Conservation (phyloP, 2,113 vertebrate genomes). For the Amblyornis subalaris region DNA sequence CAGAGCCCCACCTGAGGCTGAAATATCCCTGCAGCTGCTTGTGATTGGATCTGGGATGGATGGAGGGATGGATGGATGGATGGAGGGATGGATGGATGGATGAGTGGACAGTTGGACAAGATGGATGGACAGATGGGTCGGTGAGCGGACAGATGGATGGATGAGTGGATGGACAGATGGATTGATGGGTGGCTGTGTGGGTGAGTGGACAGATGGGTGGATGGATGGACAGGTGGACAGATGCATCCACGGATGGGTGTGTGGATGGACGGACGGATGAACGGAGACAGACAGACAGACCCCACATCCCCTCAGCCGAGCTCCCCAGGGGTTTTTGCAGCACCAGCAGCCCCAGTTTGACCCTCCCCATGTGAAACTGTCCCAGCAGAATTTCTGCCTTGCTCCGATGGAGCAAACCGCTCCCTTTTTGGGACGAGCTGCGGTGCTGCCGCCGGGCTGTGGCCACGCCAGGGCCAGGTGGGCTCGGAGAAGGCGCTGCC, state of each 20-base stretch:
- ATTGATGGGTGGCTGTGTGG: too few species aligned
- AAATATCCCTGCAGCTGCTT: not conserved
- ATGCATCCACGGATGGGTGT: not conserved
- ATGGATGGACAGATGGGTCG: not conserved
- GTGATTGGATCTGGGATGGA: not conserved
- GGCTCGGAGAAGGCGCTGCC: fast-evolving
- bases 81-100: not conserved
- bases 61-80: too few species aligned
- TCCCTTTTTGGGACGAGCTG: fast-evolving
- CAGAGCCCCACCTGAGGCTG: not conserved
- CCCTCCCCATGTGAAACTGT: fast-evolving
- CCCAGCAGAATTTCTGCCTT: not conserved
- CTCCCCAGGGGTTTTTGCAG: not conserved
- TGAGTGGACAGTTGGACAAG: not conserved
- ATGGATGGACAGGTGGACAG: not conserved
- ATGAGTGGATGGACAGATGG: not conserved
- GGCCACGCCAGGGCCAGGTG: fast-evolving
- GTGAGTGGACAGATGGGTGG: not conserved
- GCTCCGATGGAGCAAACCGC: fast-evolving
- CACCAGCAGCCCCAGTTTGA: not conserved
- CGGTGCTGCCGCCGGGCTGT: fast-evolving
- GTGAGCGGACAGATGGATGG: not conserved
- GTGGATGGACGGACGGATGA: not conserved
- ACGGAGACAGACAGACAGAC: not conserved
- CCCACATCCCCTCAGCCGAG: not conserved